Percentiles rank a stretch among this genome's conserved stretches.
These are phyloP conservation scores for Jordanella pulchra DNA, from an alignment of 2,797 vertebrate genomes.

Conservation along the genomic window DNA sequence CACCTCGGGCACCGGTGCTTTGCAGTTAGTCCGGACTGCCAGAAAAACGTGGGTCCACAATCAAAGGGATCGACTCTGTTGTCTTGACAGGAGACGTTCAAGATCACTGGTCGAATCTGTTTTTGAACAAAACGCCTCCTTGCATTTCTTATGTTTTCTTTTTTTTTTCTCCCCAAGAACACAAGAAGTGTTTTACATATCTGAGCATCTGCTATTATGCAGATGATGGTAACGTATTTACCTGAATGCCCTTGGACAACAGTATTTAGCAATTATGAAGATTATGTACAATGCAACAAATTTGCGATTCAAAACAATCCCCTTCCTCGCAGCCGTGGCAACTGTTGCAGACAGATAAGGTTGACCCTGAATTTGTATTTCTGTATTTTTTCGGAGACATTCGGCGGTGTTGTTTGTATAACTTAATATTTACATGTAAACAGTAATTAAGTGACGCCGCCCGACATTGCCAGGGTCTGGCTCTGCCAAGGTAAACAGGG, in stretches of 20 bases:
- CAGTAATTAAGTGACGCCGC: slow-evolving; percentile 76
- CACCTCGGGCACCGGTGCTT: slow-evolving; percentile 67
- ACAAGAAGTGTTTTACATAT: slow-evolving; percentile 76
- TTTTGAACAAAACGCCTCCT: slow-evolving; percentile 55
- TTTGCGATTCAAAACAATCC: slow-evolving; percentile 85
- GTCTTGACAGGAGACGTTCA: slow-evolving; percentile 60
- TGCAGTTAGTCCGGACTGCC: slow-evolving; percentile 49
- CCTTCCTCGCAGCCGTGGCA: slow-evolving; percentile 62
- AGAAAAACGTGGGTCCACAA: slow-evolving; percentile 55
- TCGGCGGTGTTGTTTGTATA: slow-evolving; percentile 75
- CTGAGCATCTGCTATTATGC: slow-evolving; percentile 82
- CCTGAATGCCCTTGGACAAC: slow-evolving; percentile 84
- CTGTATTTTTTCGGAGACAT: slow-evolving; percentile 72
- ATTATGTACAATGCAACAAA: slow-evolving; percentile 76
- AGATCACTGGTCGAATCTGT: slow-evolving; percentile 44
- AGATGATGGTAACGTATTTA: slow-evolving; percentile 76
- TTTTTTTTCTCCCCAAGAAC: slow-evolving; percentile 41
- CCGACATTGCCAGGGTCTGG: slow-evolving; percentile 70
- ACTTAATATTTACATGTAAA: slow-evolving; percentile 83
- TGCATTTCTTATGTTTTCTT: slow-evolving; percentile 39
- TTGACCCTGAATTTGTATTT: slow-evolving; percentile 82
- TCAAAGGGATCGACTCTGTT: slow-evolving; percentile 68
- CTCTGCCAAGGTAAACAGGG: slow-evolving; percentile 81
- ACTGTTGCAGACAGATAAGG: slow-evolving; percentile 82
- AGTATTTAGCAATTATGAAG: slow-evolving; percentile 83